A percentile compares a stretch with the other conserved stretches of the same genome.
Evolutionary conservation across 2,888 invertebrate genomes (phyloP).

Genomic region (Cerastis rubricosa): DNA sequence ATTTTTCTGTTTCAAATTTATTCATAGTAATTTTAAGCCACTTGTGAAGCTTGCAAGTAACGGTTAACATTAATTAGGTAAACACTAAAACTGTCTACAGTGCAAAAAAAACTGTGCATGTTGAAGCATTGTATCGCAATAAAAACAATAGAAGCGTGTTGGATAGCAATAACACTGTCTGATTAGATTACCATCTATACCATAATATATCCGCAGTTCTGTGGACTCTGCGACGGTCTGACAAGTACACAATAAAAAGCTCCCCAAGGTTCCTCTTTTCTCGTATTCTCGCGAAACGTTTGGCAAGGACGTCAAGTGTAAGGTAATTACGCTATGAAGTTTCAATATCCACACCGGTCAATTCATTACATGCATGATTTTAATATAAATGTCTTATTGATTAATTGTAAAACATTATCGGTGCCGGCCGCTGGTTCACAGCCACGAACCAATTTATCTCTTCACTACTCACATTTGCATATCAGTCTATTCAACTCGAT

Average conservation of each 20-base stretch:
- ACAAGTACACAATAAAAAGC: conserved; percentile 40
- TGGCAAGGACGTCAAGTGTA: conserved; percentile 44
- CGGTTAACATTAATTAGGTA: background rate
- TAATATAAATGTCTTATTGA: conserved; percentile 55
- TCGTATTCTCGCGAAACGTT: conserved; percentile 29
- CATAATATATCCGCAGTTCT: conserved; percentile 37
- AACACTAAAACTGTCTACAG: background rate
- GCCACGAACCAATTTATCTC: conserved; percentile 56
- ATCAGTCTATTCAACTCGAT: conserved; percentile 58
- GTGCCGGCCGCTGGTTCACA: conserved; percentile 43
- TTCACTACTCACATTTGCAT: conserved; percentile 52
- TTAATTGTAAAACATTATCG: conserved; percentile 61
- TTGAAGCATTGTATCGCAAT: conserved; percentile 19
- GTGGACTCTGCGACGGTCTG: conserved; percentile 9
- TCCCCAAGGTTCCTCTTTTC: conserved; percentile 15
- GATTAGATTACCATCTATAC: conserved; percentile 49
- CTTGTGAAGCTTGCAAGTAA: background rate
- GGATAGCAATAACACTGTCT: conserved; percentile 24
- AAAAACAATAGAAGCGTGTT: conserved; percentile 49
- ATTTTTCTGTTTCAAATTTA: background rate
- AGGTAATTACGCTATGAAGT: conserved; percentile 38
- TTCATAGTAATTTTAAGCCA: background rate
- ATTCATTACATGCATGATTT: conserved; percentile 52
- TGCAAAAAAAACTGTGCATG: conserved; percentile 14
- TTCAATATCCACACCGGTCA: conserved; percentile 50